Evolutionary conservation across 2,888 invertebrate genomes (phyloP), one percentile per base, ranked within the genome.

Genomic region (Acanthopleura granulata): DNA sequence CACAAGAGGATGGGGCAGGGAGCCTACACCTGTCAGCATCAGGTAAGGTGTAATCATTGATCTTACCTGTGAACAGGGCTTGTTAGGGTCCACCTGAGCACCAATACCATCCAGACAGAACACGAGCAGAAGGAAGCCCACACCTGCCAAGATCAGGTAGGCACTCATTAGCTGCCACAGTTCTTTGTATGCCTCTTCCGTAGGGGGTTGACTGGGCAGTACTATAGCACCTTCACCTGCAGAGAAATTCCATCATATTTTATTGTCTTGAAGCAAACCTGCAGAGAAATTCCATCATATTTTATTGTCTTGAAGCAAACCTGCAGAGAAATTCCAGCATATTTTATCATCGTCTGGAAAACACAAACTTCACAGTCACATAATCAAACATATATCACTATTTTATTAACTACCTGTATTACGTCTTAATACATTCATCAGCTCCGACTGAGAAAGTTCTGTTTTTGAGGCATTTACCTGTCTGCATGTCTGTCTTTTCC

Each of bases 141-240:
- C 79, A 74, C 87, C 85, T 50, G 87, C 89, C 62, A 90, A 81
- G 22, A 87, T 84, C 9, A 89, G 75, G 77, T 88, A 89, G 76
- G 87, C 86, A 75, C 85, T 86, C 89, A 90, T 90, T 77, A 90
- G 78, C 80, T 89, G 88, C 84, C 85, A 87, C 69, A 87, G 73
- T 12, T 83, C 81, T 11, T 81, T 78, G 29, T 66, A 66, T 6
- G 25, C 66, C 66, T 66, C 25, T 27, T 66, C 66, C 6, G 66
- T 66, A 27, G 66, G 66, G 16, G 25, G 66, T 22, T 22, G 22
- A 16, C 22, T 22, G 29, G 66, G 66, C 25, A 66, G 14, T 6
- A 27, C 66, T 16, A 25, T 18, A 27, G 25, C 22, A 66, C 66
- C 66, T 27, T 16, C 66, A 66, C 57, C 57, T 57, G 12, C 22